Evolutionary conservation across 1,140 invertebrate genomes (phyloP), one percentile per base, ranked within the genome.

Genomic region (Brachionus rubens): DNA sequence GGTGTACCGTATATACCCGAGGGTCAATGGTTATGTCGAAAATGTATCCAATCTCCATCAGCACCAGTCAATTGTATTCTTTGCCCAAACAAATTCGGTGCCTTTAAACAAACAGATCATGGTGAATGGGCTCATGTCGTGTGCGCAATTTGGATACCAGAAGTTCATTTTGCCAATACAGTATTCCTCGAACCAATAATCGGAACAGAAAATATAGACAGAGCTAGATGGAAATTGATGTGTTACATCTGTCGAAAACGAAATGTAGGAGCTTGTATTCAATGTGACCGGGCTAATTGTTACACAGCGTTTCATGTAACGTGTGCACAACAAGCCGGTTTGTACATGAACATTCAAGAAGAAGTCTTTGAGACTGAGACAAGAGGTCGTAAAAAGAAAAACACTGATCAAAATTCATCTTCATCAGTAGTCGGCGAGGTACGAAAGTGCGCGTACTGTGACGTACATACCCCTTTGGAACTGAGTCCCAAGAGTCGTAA

Each of bases 1-100:
- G 96, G 96, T 56, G 95, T 97, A 6, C 96, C 96, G 16, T 98
- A 98, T 81, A 98, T 99, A 80, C 96, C 96, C 0, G 96, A 98
- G 84, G 96, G 96, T 19, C 95, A 98, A 82, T 99, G 96, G 96
- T 85, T 98, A 14, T 99, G 96, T 84, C 88, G 96, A 56, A 82
- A 89, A 33, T 99, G 96, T 85, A 85, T 98, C 4, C 93, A 98
- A 81, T 97, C 94, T 65, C 96, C 96, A 5, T 97, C 94, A 3
- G 85, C 92, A 75, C 91, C 94, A 9, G 95, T 98, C 0, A 93
- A 96, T 82, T 99, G 96, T 87, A 92, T 92, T 26, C 86, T 99
- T 4, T 99, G 96, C 86, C 96, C 96, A 0, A 98, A 98, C 83
- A 92, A 93, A 80, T 94, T 94, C 65, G 96, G 96, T 75, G 96